phyloP scores from a whole-genome alignment of 53 echinoderm and acorn worm species.

The Temnopleurus reevesii region DNA sequence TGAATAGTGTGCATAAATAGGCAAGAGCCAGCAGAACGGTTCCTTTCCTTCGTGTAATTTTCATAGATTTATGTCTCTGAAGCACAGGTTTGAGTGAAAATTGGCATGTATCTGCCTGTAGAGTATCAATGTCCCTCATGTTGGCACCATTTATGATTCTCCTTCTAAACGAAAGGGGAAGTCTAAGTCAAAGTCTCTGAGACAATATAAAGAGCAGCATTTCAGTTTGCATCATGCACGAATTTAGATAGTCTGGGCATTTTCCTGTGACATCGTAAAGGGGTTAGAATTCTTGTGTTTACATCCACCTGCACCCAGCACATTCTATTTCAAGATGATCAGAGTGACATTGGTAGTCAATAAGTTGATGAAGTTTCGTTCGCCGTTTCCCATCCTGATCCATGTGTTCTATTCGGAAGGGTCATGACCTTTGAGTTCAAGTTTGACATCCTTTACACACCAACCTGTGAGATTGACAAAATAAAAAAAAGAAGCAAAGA shows the following conservation, averaged over 20 bases:
- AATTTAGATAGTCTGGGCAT: background rate
- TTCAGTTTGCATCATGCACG: background rate
- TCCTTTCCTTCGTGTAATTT: background rate
- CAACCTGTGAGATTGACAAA: too few relatives aligned
- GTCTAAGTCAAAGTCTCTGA: background rate
- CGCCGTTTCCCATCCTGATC: background rate
- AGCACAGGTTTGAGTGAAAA: background rate
- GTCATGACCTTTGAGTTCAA: background rate
- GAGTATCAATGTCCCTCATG: background rate
- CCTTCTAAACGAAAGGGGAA: too few relatives aligned
- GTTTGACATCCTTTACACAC: background rate
- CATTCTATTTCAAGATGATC: too few relatives aligned
- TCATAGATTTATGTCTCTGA: background rate
- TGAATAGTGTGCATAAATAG: slow-evolving; percentile 22
- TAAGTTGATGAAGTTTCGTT: background rate
- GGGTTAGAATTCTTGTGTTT: too few relatives aligned
- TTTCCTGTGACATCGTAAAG: background rate
- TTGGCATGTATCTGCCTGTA: background rate
- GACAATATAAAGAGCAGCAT: background rate
- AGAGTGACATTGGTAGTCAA: too few relatives aligned
- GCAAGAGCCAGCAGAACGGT: slow-evolving; percentile 2
- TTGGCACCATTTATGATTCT: background rate
- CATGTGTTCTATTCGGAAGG: background rate
- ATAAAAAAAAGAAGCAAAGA: too few relatives aligned
- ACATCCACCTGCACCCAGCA: too few relatives aligned